Evolutionary conservation across 2,888 invertebrate genomes (phyloP).

Genomic region (Tigriopus californicus): DNA sequence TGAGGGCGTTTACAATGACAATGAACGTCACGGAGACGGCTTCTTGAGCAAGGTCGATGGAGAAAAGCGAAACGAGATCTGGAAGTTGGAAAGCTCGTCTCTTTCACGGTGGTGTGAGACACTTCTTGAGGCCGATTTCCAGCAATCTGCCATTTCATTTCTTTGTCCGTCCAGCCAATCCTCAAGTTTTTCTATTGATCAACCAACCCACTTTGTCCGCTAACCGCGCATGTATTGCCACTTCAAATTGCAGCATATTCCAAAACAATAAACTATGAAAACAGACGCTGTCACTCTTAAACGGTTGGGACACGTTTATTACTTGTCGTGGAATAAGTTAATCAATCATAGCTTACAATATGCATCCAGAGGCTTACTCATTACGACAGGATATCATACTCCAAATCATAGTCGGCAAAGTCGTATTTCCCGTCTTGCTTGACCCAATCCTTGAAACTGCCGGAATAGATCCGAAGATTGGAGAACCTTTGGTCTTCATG

Average conservation of each 20-base stretch:
- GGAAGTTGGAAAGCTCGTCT: slow-evolving; percentile 1
- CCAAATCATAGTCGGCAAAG: background rate
- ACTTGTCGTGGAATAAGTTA: too few species aligned
- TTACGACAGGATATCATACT: slow-evolving; percentile 5
- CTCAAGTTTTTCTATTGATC: too few species aligned
- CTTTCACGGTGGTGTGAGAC: background rate
- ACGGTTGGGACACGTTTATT: too few species aligned
- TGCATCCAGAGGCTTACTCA: background rate
- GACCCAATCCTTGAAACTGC: slow-evolving; percentile 11
- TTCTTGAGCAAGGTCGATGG: slow-evolving; percentile 1
- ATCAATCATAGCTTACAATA: too few species aligned
- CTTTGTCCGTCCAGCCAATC: too few species aligned
- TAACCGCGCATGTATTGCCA: too few species aligned
- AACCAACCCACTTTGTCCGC: too few species aligned
- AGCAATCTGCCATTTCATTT: too few species aligned
- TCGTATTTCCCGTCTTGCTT: background rate
- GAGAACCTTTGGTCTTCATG: slow-evolving; percentile 17
- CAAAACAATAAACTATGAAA: too few species aligned
- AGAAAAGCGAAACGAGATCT: background rate
- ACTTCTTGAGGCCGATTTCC: too few species aligned
- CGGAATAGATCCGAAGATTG: slow-evolving; percentile 15
- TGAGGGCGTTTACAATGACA: slow-evolving; percentile 1
- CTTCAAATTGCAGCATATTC: too few species aligned
- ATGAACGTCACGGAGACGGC: slow-evolving; percentile 2
- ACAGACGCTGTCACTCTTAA: too few species aligned